Evolutionary conservation across 2,888 invertebrate species (phyloP).

Genomic region (Criorhina ranunculi): DNA sequence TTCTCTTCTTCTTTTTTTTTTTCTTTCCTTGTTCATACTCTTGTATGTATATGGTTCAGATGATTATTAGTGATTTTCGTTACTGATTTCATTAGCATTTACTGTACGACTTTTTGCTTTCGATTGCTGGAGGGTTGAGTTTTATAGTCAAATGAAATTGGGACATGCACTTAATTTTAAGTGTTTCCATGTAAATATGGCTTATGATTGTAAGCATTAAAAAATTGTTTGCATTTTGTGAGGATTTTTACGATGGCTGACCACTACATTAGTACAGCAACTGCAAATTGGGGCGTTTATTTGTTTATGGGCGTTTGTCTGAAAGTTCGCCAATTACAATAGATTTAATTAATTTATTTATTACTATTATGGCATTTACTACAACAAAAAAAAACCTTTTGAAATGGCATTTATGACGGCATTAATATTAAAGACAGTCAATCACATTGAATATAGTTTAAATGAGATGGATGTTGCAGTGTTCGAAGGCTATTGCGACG

Average conservation of each 20-base stretch:
- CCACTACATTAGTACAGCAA: constrained; percentile 6
- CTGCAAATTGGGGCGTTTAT: constrained; percentile 36
- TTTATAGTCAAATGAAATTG: constrained; percentile 40
- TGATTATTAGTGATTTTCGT: constrained; percentile 26
- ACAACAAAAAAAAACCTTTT: too few relatives aligned
- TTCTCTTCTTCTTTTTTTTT: background rate
- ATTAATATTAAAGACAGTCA: constrained; percentile 29
- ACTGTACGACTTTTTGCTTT: constrained; percentile 7
- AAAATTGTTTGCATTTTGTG: constrained; percentile 5
- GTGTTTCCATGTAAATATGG: constrained; percentile 37
- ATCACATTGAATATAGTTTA: constrained; percentile 1
- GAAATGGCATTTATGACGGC: too few relatives aligned
- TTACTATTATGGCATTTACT: constrained; percentile 50
- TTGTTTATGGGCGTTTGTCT: constrained; percentile 10
- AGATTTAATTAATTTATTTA: constrained; percentile 7
- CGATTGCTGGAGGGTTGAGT: background rate
- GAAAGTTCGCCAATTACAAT: background rate
- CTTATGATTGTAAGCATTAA: constrained; percentile 8
- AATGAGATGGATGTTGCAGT: constrained; percentile 6
- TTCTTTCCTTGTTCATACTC: background rate
- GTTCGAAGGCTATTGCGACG: background rate
- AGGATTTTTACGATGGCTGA: constrained; percentile 15
- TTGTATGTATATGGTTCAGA: constrained; percentile 3
- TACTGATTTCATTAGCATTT: constrained; percentile 39
- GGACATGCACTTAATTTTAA: constrained; percentile 50